Percentiles rank a stretch among this genome's conserved stretches.
Evolutionary conservation across 1,140 invertebrate genomes (phyloP).

Genomic region (Pseudomyrmex gracilis): DNA sequence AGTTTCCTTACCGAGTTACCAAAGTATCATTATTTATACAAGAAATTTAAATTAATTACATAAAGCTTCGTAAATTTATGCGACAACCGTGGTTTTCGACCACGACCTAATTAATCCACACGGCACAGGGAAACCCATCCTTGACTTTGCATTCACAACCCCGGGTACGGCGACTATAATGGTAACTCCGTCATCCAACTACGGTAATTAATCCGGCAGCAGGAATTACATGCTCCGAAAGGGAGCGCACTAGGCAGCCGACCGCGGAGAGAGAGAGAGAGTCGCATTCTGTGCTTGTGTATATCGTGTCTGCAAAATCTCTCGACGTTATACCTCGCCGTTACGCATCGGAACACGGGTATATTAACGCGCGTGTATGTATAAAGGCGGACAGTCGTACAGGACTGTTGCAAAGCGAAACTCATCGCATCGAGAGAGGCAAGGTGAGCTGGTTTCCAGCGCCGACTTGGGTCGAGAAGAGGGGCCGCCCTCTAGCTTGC

Average conservation of each 20-base stretch:
- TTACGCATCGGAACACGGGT: constrained; percentile 45
- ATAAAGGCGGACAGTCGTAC: constrained; percentile 11
- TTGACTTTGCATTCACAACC: constrained; percentile 27
- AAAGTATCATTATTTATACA: not conserved
- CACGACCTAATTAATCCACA: constrained; percentile 26
- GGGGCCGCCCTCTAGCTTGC: not conserved
- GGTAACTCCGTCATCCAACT: constrained; percentile 22
- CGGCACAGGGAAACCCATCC: not conserved
- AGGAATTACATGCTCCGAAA: constrained; percentile 35
- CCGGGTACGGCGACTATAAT: constrained; percentile 18
- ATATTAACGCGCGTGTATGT: not conserved
- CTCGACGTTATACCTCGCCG: constrained; percentile 27
- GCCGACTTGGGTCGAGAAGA: not conserved
- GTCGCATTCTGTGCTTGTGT: not conserved
- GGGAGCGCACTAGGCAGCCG: constrained; percentile 9
- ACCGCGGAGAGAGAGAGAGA: not conserved
- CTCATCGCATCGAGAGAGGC: constrained; percentile 70
- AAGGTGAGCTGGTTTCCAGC: constrained; percentile 77
- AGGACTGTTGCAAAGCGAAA: constrained; percentile 47
- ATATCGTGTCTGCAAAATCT: constrained; percentile 31
- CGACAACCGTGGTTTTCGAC: not conserved
- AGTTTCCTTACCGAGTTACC: not conserved
- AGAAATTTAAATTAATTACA: constrained; percentile 6
- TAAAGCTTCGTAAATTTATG: not conserved
- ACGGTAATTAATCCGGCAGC: constrained; percentile 41